Evolutionary conservation across 2,888 invertebrate species (phyloP).

Genomic region (Megastigmus dorsalis): DNA sequence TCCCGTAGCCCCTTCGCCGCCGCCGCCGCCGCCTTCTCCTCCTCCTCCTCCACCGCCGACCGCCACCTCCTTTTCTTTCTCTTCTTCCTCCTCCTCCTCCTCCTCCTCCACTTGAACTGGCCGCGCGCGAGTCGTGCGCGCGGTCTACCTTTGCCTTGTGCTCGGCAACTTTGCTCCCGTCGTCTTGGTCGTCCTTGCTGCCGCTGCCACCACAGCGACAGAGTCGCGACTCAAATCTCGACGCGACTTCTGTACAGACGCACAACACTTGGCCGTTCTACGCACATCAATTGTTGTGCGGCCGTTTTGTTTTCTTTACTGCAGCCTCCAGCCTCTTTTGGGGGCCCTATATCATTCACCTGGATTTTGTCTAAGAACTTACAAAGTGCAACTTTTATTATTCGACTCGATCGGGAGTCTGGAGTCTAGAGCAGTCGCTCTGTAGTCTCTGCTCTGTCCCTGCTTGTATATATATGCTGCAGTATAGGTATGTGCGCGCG

Average conservation of each 20-base stretch:
- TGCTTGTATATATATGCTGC: not conserved
- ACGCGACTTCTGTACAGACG: not conserved
- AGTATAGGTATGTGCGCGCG: not conserved
- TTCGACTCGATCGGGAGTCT: no score
- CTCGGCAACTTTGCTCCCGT: not conserved
- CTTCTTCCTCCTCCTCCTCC: not conserved
- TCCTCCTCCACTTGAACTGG: not conserved
- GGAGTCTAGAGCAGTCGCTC: no score
- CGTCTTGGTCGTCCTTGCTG: not conserved
- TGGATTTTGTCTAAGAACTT: no score
- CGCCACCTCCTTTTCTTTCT: not conserved
- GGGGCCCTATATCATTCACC: no score
- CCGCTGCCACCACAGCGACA: not conserved
- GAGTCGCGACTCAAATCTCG: not conserved
- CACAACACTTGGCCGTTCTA: not conserved
- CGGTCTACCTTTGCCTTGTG: conserved; percentile 7
- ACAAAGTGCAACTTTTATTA: no score
- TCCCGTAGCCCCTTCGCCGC: no score
- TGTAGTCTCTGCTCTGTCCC: no score
- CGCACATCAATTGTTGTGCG: no score
- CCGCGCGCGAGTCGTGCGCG: not conserved
- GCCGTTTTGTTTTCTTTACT: no score
- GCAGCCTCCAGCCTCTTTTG: no score
- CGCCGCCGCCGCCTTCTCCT: no score
- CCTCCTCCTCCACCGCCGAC: no score